A percentile compares a stretch with the other conserved stretches of the same genome.
These are phyloP conservation scores for Odontamblyopus lacepedii DNA, from an alignment of 2,797 vertebrate species.

Conservation along the genomic window DNA sequence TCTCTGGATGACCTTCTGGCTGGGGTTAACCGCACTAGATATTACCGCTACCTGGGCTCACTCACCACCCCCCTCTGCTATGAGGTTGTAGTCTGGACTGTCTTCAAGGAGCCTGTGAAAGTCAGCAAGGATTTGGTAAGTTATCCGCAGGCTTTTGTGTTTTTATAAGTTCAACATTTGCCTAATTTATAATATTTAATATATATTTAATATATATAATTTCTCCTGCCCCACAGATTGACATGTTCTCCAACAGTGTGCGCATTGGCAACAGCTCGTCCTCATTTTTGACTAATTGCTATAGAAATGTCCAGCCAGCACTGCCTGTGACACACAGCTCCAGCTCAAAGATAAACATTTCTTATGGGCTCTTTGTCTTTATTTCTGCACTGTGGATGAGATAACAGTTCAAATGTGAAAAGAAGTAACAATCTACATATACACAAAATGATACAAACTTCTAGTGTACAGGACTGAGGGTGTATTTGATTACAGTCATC, in stretches of 20 bases:
- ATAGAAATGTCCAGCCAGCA: conserved; percentile 30
- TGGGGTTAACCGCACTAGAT: conserved; percentile 59
- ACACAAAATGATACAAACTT: background rate
- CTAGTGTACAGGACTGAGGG: background rate
- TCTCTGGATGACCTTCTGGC: conserved; percentile 65
- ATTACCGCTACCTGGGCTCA: conserved; percentile 76
- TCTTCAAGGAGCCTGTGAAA: conserved; percentile 74
- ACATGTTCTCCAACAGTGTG: conserved; percentile 55
- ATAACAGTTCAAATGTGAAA: conserved; percentile 1
- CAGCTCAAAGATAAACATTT: conserved; percentile 3
- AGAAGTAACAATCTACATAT: background rate
- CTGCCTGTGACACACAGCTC: conserved; percentile 16
- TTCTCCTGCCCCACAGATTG: conserved; percentile 55
- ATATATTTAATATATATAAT: background rate
- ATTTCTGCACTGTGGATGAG: conserved; percentile 14
- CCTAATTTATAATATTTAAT: conserved; percentile 4
- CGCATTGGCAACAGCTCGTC: conserved; percentile 2
- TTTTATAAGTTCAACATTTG: background rate
- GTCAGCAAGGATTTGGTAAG: conserved; percentile 72
- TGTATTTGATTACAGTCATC: background rate
- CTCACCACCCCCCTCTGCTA: conserved; percentile 71
- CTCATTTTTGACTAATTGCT: conserved; percentile 34
- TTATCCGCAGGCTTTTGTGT: background rate
- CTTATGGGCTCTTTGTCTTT: conserved; percentile 48
- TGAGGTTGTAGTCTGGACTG: conserved; percentile 77